Conservation (phyloP, 2,113 vertebrate species). For the Castor canadensis region DNA sequence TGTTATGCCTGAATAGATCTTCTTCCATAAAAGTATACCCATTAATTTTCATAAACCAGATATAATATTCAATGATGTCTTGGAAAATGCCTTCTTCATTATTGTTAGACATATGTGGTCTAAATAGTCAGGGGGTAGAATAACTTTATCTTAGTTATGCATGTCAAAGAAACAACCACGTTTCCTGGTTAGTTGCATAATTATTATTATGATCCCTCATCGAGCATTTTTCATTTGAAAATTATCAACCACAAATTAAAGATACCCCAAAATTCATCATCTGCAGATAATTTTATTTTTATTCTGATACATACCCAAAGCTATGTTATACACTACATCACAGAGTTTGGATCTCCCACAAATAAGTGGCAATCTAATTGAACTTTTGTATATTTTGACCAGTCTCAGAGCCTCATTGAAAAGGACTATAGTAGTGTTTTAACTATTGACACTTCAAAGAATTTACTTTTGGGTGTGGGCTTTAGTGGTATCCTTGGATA, state of each 20-base stretch:
- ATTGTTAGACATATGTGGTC: neutral
- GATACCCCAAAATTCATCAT: neutral
- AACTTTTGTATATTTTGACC: neutral
- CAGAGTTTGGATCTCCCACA: neutral
- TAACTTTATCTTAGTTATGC: neutral
- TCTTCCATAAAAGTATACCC: neutral
- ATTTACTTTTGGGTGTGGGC: neutral
- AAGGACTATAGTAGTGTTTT: neutral
- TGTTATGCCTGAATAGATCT: neutral
- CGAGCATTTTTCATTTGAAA: neutral
- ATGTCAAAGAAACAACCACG: neutral
- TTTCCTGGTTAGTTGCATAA: neutral
- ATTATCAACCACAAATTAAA: neutral
- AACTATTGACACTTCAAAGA: neutral
- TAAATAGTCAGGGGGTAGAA: neutral
- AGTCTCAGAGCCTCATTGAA: neutral
- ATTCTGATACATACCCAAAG: neutral
- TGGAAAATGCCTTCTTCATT: neutral
- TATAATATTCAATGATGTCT: neutral
- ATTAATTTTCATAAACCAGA: neutral
- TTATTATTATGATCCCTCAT: neutral
- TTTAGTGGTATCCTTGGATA: neutral
- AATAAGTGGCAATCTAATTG: neutral
- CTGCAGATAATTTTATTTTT: neutral
- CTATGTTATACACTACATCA: neutral